Evolutionary conservation across 1,140 invertebrate genomes (phyloP), one percentile per base, ranked within the genome.

Genomic region (Spodoptera frugiperda): DNA sequence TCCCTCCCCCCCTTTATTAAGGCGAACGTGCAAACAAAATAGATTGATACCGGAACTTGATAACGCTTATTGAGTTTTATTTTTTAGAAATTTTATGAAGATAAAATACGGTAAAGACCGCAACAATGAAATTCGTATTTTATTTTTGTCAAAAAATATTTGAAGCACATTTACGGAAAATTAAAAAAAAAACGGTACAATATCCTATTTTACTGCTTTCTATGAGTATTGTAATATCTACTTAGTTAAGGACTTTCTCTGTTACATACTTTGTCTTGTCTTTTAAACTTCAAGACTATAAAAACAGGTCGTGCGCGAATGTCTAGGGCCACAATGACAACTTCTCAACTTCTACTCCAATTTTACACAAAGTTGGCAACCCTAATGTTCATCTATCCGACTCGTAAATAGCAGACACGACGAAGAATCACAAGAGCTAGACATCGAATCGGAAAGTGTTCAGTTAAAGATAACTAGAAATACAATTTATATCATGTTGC

Each of bases 21-120:
- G 68, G 78, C 84, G 84, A 89, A 80, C 88, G 85, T 84, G 84
- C 87, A 89, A 92, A 91, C 86, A 92, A 89, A 91, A 91, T 90
- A 90, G 89, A 92, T 92, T 90, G 88, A 89, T 89, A 88, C 85
- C 84, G 86, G 83, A 88, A 88, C 87, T 87, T 85, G 87, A 88
- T 89, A 87, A 82, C 81, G 84, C 78, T 82, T 84, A 88, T 90
- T 90, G 85, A 87, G 81, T 88, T 86, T 90, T 86, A 63, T 44
- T 44, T 61, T 44, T 63, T 63, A 5, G 21, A 30, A 57, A 57
- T 30, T 57, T 25, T 57, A 57, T 57, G n/a, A n/a, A n/a, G n/a
- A n/a, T n/a, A n/a, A n/a, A n/a, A n/a, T n/a, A n/a, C n/a, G n/a
- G n/a, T n/a, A n/a, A n/a, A n/a, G n/a, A 30, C 54, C 21, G 12